Conservation (phyloP, 2,797 vertebrate species). For the Halcyon badia region DNA sequence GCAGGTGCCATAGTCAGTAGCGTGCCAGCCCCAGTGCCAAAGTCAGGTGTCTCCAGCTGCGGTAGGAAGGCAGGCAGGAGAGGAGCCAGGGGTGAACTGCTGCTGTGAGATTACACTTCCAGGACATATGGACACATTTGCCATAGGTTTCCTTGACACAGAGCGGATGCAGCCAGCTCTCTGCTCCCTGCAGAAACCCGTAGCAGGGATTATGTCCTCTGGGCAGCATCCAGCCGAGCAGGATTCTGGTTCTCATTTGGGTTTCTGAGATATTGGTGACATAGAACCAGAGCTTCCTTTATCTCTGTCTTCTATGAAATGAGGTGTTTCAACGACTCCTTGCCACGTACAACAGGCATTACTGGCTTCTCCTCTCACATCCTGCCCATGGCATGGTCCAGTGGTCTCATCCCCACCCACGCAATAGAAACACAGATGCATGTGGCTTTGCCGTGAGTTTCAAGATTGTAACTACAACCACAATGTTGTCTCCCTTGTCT, state of each 20-base stretch:
- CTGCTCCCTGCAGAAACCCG: not conserved
- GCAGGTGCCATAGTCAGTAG: not conserved
- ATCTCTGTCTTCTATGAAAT: not conserved
- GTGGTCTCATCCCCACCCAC: not conserved
- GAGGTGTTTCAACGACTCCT: not conserved
- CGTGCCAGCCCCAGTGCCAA: not conserved
- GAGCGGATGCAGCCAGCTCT: not conserved
- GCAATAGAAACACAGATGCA: not conserved
- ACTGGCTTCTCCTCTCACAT: not conserved
- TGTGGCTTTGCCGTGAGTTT: not conserved
- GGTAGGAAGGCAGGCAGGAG: not conserved
- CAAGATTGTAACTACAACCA: not conserved
- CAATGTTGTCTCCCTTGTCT: not conserved
- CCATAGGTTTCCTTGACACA: not conserved
- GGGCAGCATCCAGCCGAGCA: not conserved
- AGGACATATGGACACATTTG: accelerated
- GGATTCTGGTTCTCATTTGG: not conserved
- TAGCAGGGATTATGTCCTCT: not conserved
- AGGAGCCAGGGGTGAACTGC: not conserved
- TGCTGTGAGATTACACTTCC: not conserved
- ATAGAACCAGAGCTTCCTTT: not conserved
- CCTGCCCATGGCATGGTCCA: not conserved
- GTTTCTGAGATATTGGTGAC: not conserved
- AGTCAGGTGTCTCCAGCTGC: not conserved
- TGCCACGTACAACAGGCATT: not conserved